These are phyloP conservation scores for Tenthredo notha DNA, from an alignment of 2,888 invertebrate genomes.

Conservation along the genomic window DNA sequence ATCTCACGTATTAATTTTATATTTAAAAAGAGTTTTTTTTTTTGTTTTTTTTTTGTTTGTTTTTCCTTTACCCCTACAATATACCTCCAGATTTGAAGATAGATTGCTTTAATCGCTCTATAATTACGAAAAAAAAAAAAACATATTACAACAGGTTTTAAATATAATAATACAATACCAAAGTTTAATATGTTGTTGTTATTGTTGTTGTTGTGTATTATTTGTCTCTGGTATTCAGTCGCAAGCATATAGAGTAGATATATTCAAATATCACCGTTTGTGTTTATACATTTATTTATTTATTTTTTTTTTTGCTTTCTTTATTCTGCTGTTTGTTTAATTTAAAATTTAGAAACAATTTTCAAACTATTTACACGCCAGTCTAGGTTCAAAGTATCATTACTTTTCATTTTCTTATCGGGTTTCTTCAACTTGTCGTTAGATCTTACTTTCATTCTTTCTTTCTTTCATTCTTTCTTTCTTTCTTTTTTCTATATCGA, in stretches of 20 bases:
- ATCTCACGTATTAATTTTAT: neutral
- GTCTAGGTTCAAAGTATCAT: conserved; percentile 30
- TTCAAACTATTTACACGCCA: conserved; percentile 43
- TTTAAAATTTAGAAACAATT: conserved; percentile 9
- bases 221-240: neutral
- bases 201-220: neutral
- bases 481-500: neutral
- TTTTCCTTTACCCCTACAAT: neutral
- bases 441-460: neutral
- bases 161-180: conserved; percentile 29
- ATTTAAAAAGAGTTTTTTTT: neutral
- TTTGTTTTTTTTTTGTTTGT: neutral
- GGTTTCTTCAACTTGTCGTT: neutral
- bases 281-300: neutral
- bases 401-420: neutral
- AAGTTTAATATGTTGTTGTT: conserved; percentile 37
- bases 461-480: neutral
- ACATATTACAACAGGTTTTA: neutral
- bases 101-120: neutral
- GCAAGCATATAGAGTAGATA: conserved; percentile 23
- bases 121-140: neutral
- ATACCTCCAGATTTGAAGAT: neutral
- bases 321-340: neutral
- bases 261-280: conserved; percentile 38
- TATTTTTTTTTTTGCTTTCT: neutral